Evolutionary conservation across 1,140 invertebrate species (phyloP).

Genomic region (Drosophila kikkawai): DNA sequence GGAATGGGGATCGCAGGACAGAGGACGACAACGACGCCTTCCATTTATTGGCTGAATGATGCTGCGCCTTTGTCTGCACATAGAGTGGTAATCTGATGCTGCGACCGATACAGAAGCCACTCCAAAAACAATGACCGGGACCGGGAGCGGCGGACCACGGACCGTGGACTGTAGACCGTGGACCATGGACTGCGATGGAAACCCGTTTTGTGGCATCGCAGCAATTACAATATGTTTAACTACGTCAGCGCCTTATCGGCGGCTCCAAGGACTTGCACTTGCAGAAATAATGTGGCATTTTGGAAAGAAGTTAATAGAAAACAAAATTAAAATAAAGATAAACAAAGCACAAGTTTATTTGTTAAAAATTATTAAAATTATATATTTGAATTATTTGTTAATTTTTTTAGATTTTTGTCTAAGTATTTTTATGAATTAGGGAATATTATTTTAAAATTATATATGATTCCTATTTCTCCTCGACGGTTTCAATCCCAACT

Average conservation of each 20-base stretch:
- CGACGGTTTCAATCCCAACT: not conserved
- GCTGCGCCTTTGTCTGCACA: slow-evolving; percentile 71
- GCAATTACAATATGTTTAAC: slow-evolving; percentile 85
- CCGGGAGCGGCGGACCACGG: slow-evolving; percentile 11
- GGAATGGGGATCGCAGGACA: slow-evolving; percentile 30
- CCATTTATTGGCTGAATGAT: slow-evolving; percentile 70
- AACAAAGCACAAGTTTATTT: not conserved
- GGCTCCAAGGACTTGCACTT: slow-evolving; percentile 25
- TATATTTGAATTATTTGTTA: not conserved
- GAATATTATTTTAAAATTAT: too few species aligned
- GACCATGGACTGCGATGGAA: slow-evolving; percentile 25
- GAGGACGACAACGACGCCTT: slow-evolving; percentile 72
- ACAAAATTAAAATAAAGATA: not conserved
- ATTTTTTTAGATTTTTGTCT: too few species aligned
- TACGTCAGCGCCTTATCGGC: slow-evolving; percentile 79
- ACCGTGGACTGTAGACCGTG: slow-evolving; percentile 1
- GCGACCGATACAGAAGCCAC: slow-evolving; percentile 65
- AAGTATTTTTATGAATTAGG: too few species aligned
- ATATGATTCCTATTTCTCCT: too few species aligned
- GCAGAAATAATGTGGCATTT: not conserved
- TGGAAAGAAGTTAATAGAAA: too few species aligned
- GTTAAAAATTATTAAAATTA: not conserved
- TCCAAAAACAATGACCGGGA: slow-evolving; percentile 65
- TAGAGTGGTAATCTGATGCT: slow-evolving; percentile 84
- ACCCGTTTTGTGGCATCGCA: slow-evolving; percentile 67